These are phyloP conservation scores for Enteromius radiatus DNA, from an alignment of 2,797 vertebrate species.

Conservation along the genomic window DNA sequence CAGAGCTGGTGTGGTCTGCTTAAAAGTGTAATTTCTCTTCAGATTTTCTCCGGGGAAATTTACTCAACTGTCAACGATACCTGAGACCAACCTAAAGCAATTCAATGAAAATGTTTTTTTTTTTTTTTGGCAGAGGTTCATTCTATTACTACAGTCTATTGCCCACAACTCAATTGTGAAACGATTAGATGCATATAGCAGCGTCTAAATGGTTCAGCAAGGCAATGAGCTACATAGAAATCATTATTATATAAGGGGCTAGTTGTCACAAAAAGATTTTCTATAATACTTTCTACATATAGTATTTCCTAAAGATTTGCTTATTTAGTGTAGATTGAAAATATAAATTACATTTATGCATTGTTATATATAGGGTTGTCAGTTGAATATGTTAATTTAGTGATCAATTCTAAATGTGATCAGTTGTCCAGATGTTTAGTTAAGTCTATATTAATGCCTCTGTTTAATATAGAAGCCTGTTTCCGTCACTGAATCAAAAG, in stretches of 20 bases:
- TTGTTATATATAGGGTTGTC: neutral
- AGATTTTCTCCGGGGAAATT: conserved; percentile 58
- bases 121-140: neutral
- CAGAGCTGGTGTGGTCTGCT: conserved; percentile 10
- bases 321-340: neutral
- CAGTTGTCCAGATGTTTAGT: neutral
- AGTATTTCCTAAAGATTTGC: neutral
- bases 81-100: conserved; percentile 49
- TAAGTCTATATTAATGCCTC: neutral
- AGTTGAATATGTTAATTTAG: neutral
- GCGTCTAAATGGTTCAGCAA: conserved; percentile 23
- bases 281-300: neutral
- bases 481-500: too few species aligned
- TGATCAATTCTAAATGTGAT: neutral
- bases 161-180: conserved; percentile 39
- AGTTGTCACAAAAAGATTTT: neutral
- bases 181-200: conserved; percentile 3
- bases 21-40: conserved; percentile 44
- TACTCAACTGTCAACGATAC: conserved; percentile 43
- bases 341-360: neutral
- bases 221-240: conserved; percentile 36
- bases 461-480: too few species aligned
- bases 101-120: conserved; percentile 24
- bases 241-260: neutral
- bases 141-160: conserved; percentile 41